Evolutionary conservation across 1,140 invertebrate genomes (phyloP), one percentile per base, ranked within the genome.

Genomic region (Elymnias hypermnestra): DNA sequence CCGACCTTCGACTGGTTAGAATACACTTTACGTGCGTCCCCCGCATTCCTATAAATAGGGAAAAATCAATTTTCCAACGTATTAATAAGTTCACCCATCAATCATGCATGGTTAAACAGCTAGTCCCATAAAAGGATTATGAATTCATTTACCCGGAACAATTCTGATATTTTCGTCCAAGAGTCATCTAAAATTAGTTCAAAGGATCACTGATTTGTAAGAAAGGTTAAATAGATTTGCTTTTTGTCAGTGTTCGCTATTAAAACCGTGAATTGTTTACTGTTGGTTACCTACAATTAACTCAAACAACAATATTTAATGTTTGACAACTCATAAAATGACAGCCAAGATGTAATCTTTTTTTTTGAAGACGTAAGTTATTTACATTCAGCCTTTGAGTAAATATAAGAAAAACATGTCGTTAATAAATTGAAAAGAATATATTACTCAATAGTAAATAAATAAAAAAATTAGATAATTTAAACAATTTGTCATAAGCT

Each of bases 11-110:
- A 84, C 75, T 87, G 81, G 63, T 62, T 78, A 84, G 69, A 57
- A 78, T 79, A 84, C 62, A 73, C 72, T 71, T 84, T 84, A 60
- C 78, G 77, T 70, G 67, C 59, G 29, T 83, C 81, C 73, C 81
- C 81, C 66, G 72, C 81, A 84, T 83, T 84, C 74, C 81, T 84
- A 84, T 78, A 84, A 84, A 83, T 83, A 83, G 68, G 53, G 42
- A 76, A 82, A 79, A 84, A 84, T 84, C 81, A 83, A 84, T 84
- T 60, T 57, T 57, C 63, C 48, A 53, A 36, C 58, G 77, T 77
- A 59, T 62, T 49, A 62, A 57, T 63, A 61, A 57, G 61, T 50
- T 53, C 47, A 66, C 63, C 71, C 60, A 39, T 53, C 35, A 48
- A 66, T 63, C 68, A 84, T 83, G 81, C 81, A 81, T 75, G 63